Percentiles rank a stretch among this genome's conserved stretches.
Evolutionary conservation across 1,140 invertebrate species (phyloP).

Genomic region (Tribolium madens): DNA sequence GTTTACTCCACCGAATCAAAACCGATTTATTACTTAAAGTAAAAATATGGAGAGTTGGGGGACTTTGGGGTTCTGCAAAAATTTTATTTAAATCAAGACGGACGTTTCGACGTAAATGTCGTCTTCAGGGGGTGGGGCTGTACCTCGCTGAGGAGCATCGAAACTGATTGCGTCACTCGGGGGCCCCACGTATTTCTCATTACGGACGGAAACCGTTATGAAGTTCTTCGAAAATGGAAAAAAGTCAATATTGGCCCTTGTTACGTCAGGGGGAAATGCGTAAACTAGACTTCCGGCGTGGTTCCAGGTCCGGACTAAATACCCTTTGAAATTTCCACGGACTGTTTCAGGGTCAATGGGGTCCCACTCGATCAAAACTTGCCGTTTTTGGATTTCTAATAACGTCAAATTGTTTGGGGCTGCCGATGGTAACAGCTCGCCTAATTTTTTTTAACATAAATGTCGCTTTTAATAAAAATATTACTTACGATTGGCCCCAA

Average conservation of each 20-base stretch:
- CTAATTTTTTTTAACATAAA: constrained; percentile 62
- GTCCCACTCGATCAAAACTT: constrained; percentile 85
- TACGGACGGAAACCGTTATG: constrained; percentile 90
- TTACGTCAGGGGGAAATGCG: constrained; percentile 74
- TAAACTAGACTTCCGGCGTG: constrained; percentile 74
- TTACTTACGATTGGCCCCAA: constrained; percentile 2
- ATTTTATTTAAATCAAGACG: constrained; percentile 5
- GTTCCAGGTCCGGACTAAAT: constrained; percentile 93
- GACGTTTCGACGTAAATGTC: constrained; percentile 18
- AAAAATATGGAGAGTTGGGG: constrained; percentile 83
- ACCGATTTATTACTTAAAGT: constrained; percentile 90
- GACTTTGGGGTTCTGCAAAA: constrained; percentile 82
- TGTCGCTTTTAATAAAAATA: not conserved
- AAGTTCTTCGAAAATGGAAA: constrained; percentile 91
- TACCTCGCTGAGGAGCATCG: constrained; percentile 87
- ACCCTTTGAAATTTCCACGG: constrained; percentile 91
- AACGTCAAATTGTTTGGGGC: constrained; percentile 89
- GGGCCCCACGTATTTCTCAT: constrained; percentile 91
- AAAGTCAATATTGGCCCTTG: constrained; percentile 81
- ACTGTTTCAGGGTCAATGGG: constrained; percentile 81
- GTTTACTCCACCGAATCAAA: constrained; percentile 91
- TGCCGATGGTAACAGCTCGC: constrained; percentile 88
- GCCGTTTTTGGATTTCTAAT: constrained; percentile 78
- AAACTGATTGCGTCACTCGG: constrained; percentile 87
- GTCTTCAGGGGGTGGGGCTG: not conserved